A percentile compares a stretch with the other conserved stretches of the same genome.
These are phyloP conservation scores for Cataglyphis albicans DNA, from an alignment of 2,888 invertebrate species.

Conservation along the genomic window DNA sequence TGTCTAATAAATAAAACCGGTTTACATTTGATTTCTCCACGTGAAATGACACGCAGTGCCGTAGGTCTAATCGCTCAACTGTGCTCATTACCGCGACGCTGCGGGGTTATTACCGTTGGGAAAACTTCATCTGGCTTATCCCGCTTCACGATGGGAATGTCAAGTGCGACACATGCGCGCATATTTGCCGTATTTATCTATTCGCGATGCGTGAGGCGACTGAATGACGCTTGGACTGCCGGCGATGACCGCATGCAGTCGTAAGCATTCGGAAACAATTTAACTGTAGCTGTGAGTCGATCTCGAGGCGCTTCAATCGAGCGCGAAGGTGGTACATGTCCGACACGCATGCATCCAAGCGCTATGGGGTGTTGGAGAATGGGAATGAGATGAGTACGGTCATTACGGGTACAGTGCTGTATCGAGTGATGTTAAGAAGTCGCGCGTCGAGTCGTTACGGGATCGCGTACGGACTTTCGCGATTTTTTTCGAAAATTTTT, in stretches of 20 bases:
- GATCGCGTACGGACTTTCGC: background rate
- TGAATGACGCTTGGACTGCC: conserved; percentile 62
- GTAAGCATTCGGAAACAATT: conserved; percentile 80
- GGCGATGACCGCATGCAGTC: conserved; percentile 62
- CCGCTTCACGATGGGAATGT: conserved; percentile 6
- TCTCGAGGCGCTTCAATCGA: conserved; percentile 75
- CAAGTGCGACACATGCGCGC: conserved; percentile 51
- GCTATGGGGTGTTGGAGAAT: conserved; percentile 74
- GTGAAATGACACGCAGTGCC: conserved; percentile 38
- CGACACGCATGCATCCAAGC: conserved; percentile 75
- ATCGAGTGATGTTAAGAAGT: conserved; percentile 49
- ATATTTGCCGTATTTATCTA: conserved; percentile 60
- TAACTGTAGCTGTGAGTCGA: conserved; percentile 74
- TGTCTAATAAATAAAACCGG: conserved; percentile 47
- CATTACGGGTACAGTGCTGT: conserved; percentile 66
- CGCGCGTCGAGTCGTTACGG: conserved; percentile 13
- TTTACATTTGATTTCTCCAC: conserved; percentile 33
- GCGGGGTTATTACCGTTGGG: conserved; percentile 34
- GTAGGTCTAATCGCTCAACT: conserved; percentile 41
- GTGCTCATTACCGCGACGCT: conserved; percentile 20
- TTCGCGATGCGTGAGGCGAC: conserved; percentile 57
- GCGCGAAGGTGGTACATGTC: conserved; percentile 77
- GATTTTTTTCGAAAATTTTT: background rate
- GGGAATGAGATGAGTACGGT: conserved; percentile 72
- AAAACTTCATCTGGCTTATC: conserved; percentile 32